phyloP scores from a whole-genome alignment of 2,888 invertebrate species.

The Leucania comma region DNA sequence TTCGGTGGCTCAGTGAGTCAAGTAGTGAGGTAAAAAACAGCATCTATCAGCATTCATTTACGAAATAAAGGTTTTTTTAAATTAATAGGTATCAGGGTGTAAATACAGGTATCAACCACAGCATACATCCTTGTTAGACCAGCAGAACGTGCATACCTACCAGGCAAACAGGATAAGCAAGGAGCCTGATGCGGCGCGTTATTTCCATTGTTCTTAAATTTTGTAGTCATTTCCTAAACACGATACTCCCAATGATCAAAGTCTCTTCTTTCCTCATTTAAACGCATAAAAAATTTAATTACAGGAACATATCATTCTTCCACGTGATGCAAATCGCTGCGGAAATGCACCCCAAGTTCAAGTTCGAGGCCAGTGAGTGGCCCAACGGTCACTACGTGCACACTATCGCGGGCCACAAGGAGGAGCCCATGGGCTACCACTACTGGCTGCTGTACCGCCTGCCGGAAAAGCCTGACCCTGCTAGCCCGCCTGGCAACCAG shows the following conservation, averaged over 20 bases:
- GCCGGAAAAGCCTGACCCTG: constrained; percentile 95
- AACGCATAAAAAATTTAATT: constrained; percentile 26
- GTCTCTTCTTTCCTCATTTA: not conserved
- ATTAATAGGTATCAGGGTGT: too few species aligned
- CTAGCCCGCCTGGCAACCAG: constrained; percentile 96
- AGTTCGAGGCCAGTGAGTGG: constrained; percentile 96
- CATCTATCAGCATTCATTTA: too few species aligned
- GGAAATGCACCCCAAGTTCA: constrained; percentile 93
- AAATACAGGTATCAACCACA: not conserved
- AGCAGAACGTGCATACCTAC: not conserved
- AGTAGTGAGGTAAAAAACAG: too few species aligned
- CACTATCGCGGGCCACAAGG: constrained; percentile 95
- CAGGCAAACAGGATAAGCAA: not conserved
- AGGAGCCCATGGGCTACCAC: constrained; percentile 96
- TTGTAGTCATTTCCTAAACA: not conserved
- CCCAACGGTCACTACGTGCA: constrained; percentile 98
- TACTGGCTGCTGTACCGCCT: constrained; percentile 97
- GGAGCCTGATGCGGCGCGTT: not conserved
- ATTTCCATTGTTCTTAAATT: not conserved
- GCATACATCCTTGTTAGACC: not conserved
- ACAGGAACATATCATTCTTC: constrained; percentile 92
- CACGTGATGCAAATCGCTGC: constrained; percentile 96
- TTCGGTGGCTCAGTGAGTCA: too few species aligned
- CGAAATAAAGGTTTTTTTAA: too few species aligned
- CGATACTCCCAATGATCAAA: not conserved